Conservation (phyloP, 2,113 vertebrate genomes). For the Leptocoma aspasia region DNA sequence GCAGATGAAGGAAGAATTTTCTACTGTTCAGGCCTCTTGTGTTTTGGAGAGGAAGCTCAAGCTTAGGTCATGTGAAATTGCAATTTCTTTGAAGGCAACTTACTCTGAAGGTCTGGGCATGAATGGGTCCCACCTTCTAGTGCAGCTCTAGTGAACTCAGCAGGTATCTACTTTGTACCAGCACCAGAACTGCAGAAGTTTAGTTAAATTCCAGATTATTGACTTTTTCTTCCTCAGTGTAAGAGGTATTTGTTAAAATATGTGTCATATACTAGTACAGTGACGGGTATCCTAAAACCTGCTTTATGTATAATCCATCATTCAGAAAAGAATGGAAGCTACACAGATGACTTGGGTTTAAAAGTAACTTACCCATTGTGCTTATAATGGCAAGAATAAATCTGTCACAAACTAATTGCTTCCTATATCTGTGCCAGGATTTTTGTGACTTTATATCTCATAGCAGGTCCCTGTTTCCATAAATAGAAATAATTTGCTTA, state of each 20-base stretch:
- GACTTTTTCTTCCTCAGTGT: neutral
- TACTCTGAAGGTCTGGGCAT: neutral
- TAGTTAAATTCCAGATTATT: neutral
- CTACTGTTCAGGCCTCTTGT: neutral
- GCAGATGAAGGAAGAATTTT: neutral
- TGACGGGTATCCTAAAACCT: neutral
- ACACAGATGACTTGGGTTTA: neutral
- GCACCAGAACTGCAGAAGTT: neutral
- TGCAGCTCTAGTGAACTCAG: neutral
- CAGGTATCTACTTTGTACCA: neutral
- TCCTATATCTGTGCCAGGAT: slow-evolving; percentile 1
- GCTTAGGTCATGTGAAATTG: neutral
- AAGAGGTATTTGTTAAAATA: neutral
- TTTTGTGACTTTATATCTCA: slow-evolving; percentile 34
- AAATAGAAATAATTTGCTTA: slow-evolving; percentile 60
- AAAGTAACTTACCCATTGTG: neutral
- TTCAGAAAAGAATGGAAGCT: neutral
- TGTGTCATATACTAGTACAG: neutral
- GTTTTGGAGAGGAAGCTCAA: neutral
- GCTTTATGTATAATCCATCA: neutral
- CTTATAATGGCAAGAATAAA: slow-evolving; percentile 5
- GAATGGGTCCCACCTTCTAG: neutral
- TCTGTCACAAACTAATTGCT: neutral
- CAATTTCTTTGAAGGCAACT: neutral
- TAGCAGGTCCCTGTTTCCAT: neutral